A percentile compares a stretch with the other conserved stretches of the same genome.
Evolutionary conservation across 2,113 vertebrate species (phyloP).

Genomic region (Pterocles gutturalis): DNA sequence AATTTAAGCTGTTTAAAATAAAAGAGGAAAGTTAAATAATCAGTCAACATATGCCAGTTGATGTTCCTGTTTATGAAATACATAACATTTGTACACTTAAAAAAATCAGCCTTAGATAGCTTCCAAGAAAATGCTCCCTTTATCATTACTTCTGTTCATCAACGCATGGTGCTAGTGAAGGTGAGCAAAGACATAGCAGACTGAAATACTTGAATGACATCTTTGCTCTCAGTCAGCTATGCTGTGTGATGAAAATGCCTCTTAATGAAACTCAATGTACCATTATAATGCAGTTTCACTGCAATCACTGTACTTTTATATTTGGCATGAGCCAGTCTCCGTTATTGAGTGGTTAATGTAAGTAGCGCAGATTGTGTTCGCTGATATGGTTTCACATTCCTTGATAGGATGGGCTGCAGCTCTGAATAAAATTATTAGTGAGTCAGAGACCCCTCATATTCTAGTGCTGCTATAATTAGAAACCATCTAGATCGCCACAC

Average conservation of each 20-base stretch:
- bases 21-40: background rate
- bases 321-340: background rate
- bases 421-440: background rate
- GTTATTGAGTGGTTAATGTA: background rate
- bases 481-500: background rate
- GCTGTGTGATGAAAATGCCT: background rate
- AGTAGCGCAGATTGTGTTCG: background rate
- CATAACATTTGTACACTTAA: background rate
- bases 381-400: background rate
- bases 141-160: background rate
- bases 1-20: background rate
- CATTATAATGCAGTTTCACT: background rate
- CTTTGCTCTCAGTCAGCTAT: background rate
- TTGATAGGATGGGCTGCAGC: background rate
- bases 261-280: constrained; percentile 26
- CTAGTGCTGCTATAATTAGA: background rate
- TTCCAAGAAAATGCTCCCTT: background rate
- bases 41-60: background rate
- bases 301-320: constrained; percentile 6
- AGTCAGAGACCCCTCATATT: background rate
- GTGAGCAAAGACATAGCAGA: background rate
- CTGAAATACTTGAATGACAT: background rate
- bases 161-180: fast-evolving
- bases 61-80: background rate
- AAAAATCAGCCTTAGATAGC: background rate